These are phyloP conservation scores for Pantherophis alleghaniensis DNA, from an alignment of 2,797 vertebrate species.

Conservation along the genomic window DNA sequence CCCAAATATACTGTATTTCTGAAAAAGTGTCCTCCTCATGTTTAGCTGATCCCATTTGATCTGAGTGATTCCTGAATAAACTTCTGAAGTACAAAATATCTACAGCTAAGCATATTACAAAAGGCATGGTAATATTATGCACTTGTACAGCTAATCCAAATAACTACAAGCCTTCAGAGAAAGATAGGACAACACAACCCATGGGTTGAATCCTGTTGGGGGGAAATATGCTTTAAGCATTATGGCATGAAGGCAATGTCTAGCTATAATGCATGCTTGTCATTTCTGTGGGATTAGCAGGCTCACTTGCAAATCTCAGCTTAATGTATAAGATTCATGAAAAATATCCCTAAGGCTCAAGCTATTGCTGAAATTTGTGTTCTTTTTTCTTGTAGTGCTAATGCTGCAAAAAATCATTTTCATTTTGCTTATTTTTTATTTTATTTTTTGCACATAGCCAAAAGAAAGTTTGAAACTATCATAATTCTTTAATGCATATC, in stretches of 20 bases:
- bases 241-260: slow-evolving; percentile 52
- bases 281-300: slow-evolving; percentile 57
- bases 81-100: slow-evolving; percentile 44
- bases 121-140: slow-evolving; percentile 32
- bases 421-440: background rate
- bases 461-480: background rate
- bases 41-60: slow-evolving; percentile 16
- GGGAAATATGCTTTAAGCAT: slow-evolving; percentile 49
- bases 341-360: slow-evolving; percentile 49
- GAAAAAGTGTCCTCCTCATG: slow-evolving; percentile 18
- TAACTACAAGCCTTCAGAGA: slow-evolving; percentile 43
- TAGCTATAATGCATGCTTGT: slow-evolving; percentile 53
- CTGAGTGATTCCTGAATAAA: slow-evolving; percentile 37
- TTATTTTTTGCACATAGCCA: background rate
- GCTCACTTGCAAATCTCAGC: slow-evolving; percentile 43
- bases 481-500: background rate
- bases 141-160: slow-evolving; percentile 53
- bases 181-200: slow-evolving; percentile 44
- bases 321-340: slow-evolving; percentile 50
- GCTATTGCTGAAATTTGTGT: slow-evolving; percentile 39
- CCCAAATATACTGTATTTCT: slow-evolving; percentile 9
- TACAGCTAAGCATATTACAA: slow-evolving; percentile 45
- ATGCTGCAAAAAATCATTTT: slow-evolving; percentile 31
- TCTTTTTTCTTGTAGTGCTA: slow-evolving; percentile 26
- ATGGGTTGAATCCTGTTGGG: slow-evolving; percentile 29